Evolutionary conservation across 2,888 invertebrate species (phyloP), one percentile per base, ranked within the genome.

Genomic region (Trilocha varians): DNA sequence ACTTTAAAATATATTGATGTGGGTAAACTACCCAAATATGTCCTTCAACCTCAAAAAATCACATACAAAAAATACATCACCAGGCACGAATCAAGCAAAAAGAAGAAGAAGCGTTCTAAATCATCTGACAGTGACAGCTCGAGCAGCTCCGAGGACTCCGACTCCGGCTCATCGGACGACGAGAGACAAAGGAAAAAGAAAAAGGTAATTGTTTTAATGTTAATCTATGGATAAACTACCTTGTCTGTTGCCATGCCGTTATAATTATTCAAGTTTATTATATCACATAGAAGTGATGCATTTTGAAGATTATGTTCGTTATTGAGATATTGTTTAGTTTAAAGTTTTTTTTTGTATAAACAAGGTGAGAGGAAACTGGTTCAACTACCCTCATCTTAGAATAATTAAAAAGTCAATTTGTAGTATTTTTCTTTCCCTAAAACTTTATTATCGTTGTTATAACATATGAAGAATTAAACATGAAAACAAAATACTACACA

Each of bases 31-130:
- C 14, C 32, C 36, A 40, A 40, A 36, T 40, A 40, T 13, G n/a
- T n/a, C n/a, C n/a, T n/a, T n/a, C n/a, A n/a, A n/a, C n/a, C n/a
- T n/a, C n/a, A n/a, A n/a, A n/a, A n/a, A n/a, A n/a, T n/a, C n/a
- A n/a, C n/a, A 11, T 25, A 1, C 25, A 9, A 25, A 1, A 25
- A 25, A 25, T 25, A 25, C 25, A 3, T 25, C 25, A 25, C 6
- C 60, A 82, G 83, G 54, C 79, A 80, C 70, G 84, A 84, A 37
- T 70, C 74, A 5, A 70, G 71, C 52, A 85, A 86, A 70, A 86
- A 85, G 48, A 85, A 88, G 70, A 88, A 88, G 76, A 89, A 88
- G 60, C 87, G 88, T 38, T 86, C 88, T 33, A 87, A 87, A 42
- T 89, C 88, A 17, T 79, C 83, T 5, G 87, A 86, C 52, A 72